Evolutionary conservation across 2,797 vertebrate species (phyloP).

Genomic region (Enteromius fasciolatus): DNA sequence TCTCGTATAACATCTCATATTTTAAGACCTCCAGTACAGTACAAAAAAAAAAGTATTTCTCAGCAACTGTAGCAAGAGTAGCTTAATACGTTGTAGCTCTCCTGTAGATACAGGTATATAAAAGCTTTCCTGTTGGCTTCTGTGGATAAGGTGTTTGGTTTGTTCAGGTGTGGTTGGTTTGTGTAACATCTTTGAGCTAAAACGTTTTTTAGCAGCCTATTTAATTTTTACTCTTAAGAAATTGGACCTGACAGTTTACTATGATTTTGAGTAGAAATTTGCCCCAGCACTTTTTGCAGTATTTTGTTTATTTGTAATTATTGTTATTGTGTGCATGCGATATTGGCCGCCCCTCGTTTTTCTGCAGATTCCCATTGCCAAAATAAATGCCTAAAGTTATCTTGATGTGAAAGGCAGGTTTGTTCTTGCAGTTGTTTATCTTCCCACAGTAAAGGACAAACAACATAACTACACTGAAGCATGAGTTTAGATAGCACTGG

Average conservation of each 20-base stretch:
- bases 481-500: neutral
- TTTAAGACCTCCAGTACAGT: neutral
- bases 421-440: slow-evolving; percentile 40
- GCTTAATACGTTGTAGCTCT: neutral
- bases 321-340: neutral
- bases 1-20: neutral
- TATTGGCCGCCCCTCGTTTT: neutral
- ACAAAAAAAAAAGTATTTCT: neutral
- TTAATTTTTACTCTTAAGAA: neutral
- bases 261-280: neutral
- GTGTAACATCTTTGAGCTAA: neutral
- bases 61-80: neutral
- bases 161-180: neutral
- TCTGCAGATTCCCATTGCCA: neutral
- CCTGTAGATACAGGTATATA: neutral
- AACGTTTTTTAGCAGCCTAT: neutral
- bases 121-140: neutral
- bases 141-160: neutral
- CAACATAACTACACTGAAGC: neutral
- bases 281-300: neutral
- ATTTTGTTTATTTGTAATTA: neutral
- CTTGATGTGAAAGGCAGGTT: slow-evolving; percentile 33
- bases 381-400: neutral
- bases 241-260: neutral
- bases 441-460: slow-evolving; percentile 16